Base-by-base conservation (phyloP, 2,797 vertebrate genomes). In the Benthosema pterotum region DNA sequence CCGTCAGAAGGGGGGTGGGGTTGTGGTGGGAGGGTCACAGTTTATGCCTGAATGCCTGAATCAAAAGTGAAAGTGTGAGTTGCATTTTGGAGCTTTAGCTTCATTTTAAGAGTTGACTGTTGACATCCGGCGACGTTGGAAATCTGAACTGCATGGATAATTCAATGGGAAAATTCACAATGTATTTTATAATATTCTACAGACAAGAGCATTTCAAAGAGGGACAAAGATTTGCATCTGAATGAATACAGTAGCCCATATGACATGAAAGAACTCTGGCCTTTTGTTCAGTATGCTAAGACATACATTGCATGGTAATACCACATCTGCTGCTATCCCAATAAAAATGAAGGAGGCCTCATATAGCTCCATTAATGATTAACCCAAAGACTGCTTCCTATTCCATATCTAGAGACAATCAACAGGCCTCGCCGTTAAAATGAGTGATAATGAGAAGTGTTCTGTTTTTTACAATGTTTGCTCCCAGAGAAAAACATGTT, bases 401-500 rank as follows among this genome's bases (percentile, higher is more conserved):
- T 80, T 63, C 74, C 86, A 78, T 75, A 63, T 84, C 83, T 74
- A 60, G 67, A 52, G 49, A 69, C 49, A 28, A 57, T 72, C 60
- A 66, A 57, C 65, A 42, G 54, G 67, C 13, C 5, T 38, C 42
- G n/a, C 59, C 60, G 48, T 79, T 79, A 79, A 38, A 85, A 84
- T 53, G 58, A 78, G 87, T 88, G 78, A 82, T 86, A 86, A 80
- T 43, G 61, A 81, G 74, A 77, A 49, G 63, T 53, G 22, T 48
- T 59, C 59, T 3, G 18, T 68, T 81, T 68, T 81, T 85, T 79
- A 71, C 78, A 72, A 69, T 81, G 80, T 87, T 83, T 87, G 78
- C 63, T 75, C 74, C 80, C 42, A 57, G 82, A 69, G 83, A 84
- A 85, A 83, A 87, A 81, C 71, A 59, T 67, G 83, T 83, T 80